phyloP scores from a whole-genome alignment of 2,797 vertebrate genomes.

The Acanthornis magna region DNA sequence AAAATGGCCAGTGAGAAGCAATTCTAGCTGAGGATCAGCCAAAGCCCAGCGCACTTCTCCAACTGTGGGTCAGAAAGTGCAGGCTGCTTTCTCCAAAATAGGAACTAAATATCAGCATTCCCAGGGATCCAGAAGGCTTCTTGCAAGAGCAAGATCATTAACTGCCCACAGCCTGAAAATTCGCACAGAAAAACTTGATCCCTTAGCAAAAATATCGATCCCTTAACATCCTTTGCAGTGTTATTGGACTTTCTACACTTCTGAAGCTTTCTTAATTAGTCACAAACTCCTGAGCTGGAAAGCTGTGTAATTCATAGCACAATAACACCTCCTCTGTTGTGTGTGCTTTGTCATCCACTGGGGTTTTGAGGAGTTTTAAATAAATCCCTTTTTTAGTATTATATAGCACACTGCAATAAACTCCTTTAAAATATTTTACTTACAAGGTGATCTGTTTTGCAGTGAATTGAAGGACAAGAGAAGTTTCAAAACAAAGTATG shows the following conservation, averaged over 20 bases:
- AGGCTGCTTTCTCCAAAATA: neutral
- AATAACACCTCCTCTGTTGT: neutral
- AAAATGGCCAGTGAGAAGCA: neutral
- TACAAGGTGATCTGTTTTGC: neutral
- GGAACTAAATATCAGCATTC: neutral
- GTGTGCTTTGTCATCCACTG: neutral
- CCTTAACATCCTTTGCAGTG: neutral
- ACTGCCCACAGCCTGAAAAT: neutral
- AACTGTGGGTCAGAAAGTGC: neutral
- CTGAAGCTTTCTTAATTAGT: conserved; percentile 7
- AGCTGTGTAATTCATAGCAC: neutral
- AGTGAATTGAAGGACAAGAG: neutral
- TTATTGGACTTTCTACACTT: neutral
- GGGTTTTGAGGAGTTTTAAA: neutral
- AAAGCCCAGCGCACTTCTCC: neutral
- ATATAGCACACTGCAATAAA: neutral
- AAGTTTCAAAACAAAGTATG: neutral
- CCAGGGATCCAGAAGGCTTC: neutral
- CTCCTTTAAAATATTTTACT: neutral
- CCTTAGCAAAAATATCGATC: neutral
- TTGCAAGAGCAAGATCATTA: neutral
- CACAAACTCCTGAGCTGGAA: neutral
- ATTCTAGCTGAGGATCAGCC: neutral
- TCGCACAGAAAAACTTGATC: neutral
- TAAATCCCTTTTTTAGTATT: neutral